These are phyloP conservation scores for Selenia dentaria DNA, from an alignment of 2,888 invertebrate genomes.

Conservation along the genomic window DNA sequence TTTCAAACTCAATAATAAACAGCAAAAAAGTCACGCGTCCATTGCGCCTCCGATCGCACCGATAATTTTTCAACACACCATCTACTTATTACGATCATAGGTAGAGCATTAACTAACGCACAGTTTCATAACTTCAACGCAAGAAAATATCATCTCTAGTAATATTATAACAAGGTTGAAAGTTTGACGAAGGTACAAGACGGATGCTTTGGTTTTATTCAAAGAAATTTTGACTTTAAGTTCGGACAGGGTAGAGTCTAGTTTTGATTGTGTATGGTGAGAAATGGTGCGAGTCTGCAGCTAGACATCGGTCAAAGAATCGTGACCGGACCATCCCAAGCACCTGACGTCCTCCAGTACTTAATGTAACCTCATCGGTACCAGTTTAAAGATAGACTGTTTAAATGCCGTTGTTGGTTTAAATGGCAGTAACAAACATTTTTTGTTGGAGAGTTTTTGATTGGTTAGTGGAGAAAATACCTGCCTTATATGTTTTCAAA, in stretches of 20 bases:
- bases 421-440: constrained; percentile 24
- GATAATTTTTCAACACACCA: constrained; percentile 85
- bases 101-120: constrained; percentile 78
- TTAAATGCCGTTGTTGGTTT: constrained; percentile 49
- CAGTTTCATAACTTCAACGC: constrained; percentile 54
- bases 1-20: constrained; percentile 74
- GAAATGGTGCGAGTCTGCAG: constrained; percentile 55
- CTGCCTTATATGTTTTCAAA: too few relatives aligned
- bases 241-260: constrained; percentile 23
- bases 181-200: constrained; percentile 24
- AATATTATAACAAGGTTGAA: constrained; percentile 19
- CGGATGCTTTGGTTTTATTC: constrained; percentile 18
- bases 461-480: not conserved
- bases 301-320: constrained; percentile 81
- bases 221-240: constrained; percentile 33
- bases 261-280: constrained; percentile 36
- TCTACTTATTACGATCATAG: constrained; percentile 84
- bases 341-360: constrained; percentile 79
- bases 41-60: constrained; percentile 81
- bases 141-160: constrained; percentile 36
- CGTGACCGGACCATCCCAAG: constrained; percentile 79
- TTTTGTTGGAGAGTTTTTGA: constrained; percentile 10
- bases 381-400: constrained; percentile 65
- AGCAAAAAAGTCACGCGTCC: constrained; percentile 80
- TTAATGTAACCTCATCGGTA: constrained; percentile 68